Conservation (phyloP, 64 coral and sea anemone species). For the Trachythela sp. region DNA sequence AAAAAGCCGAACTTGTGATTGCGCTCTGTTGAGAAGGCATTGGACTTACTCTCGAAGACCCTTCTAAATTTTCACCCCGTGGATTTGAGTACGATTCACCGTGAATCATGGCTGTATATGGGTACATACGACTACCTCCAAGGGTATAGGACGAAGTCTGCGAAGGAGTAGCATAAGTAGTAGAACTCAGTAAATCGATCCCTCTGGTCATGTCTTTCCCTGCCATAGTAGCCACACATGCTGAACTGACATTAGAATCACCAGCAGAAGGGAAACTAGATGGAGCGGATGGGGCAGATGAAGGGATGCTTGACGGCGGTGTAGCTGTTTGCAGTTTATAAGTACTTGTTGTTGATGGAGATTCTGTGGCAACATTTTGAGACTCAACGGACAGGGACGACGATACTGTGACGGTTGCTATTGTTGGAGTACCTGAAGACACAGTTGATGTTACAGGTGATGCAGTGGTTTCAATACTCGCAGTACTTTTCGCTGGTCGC, state of each 20-base stretch:
- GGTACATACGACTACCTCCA: background rate
- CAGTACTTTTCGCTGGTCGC: background rate
- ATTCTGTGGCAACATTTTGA: background rate
- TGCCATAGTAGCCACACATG: background rate
- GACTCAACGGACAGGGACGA: background rate
- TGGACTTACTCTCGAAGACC: background rate
- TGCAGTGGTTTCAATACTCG: background rate
- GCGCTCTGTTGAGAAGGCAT: background rate
- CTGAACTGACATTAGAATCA: background rate
- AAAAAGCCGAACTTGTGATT: background rate
- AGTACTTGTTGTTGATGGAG: background rate
- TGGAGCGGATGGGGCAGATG: background rate
- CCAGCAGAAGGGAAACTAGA: background rate
- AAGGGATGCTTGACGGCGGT: background rate
- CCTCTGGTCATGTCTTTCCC: background rate
- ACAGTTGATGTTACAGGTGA: background rate
- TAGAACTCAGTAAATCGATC: background rate
- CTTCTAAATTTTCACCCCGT: background rate
- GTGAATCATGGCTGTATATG: background rate
- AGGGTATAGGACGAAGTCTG: background rate
- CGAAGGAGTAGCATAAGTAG: background rate
- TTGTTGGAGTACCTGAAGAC: background rate
- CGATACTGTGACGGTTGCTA: background rate
- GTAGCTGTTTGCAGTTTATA: background rate
- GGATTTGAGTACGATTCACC: background rate